These are phyloP conservation scores for Pseudomyrmex sp. DNA, from an alignment of 1,140 invertebrate species.

Conservation along the genomic window DNA sequence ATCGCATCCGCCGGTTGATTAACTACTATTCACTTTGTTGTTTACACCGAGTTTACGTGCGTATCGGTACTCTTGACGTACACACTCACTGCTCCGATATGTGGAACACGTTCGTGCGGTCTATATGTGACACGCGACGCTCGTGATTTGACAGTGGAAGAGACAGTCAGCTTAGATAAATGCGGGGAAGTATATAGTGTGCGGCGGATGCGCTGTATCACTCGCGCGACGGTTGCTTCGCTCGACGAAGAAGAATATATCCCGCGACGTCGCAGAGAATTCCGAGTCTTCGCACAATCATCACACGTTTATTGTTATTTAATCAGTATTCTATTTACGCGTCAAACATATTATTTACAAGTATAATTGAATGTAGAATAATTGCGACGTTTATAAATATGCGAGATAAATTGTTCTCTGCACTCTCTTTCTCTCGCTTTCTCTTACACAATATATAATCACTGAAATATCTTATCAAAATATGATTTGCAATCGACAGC, in stretches of 20 bases:
- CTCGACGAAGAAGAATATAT: background rate
- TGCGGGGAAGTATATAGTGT: background rate
- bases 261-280: background rate
- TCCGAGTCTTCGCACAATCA: background rate
- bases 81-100: constrained; percentile 10
- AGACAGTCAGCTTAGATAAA: constrained; percentile 18
- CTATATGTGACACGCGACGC: background rate
- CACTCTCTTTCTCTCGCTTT: too few species aligned
- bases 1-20: constrained; percentile 5
- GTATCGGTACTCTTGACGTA: background rate
- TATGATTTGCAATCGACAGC: background rate
- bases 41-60: background rate
- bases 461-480: constrained; percentile 23
- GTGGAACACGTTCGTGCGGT: constrained; percentile 8
- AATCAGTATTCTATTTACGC: too few species aligned
- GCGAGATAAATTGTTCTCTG: background rate
- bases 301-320: background rate
- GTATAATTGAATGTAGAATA: background rate
- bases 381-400: background rate
- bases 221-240: background rate
- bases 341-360: too few species aligned
- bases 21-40: constrained; percentile 5
- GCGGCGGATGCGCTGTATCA: background rate
- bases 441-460: background rate
- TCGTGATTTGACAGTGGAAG: constrained; percentile 34